Evolutionary conservation across 1,140 invertebrate genomes (phyloP).

Genomic region (Hestina assimilis): DNA sequence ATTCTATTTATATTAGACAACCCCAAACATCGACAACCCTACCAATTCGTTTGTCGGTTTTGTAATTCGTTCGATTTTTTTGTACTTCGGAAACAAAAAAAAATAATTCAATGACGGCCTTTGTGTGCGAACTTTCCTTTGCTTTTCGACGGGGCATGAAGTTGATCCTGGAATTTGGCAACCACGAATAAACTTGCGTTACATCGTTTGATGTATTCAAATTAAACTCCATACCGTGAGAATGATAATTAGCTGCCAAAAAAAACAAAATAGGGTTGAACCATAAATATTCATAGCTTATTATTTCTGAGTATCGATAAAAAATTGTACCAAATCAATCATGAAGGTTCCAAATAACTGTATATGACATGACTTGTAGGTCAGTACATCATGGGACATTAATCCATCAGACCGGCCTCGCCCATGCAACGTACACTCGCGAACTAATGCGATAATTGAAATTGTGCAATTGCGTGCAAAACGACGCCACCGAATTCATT

Average conservation of each 20-base stretch:
- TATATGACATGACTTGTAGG: constrained; percentile 6
- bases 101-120: constrained; percentile 61
- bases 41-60: constrained; percentile 46
- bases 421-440: constrained; percentile 36
- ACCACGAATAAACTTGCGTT: constrained; percentile 57
- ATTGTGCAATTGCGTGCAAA: constrained; percentile 77
- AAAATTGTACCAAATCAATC: neutral
- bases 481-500: constrained; percentile 69
- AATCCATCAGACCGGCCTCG: constrained; percentile 42
- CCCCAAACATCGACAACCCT: constrained; percentile 34
- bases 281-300: constrained; percentile 43
- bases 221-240: constrained; percentile 45
- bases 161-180: constrained; percentile 58
- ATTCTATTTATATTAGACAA: neutral
- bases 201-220: constrained; percentile 60
- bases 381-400: constrained; percentile 16
- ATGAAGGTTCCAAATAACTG: constrained; percentile 1
- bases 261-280: constrained; percentile 28
- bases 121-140: constrained; percentile 69
- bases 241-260: constrained; percentile 32
- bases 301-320: constrained; percentile 20
- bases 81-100: constrained; percentile 50
- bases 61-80: constrained; percentile 68
- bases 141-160: constrained; percentile 62
- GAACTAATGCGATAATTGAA: constrained; percentile 75